A percentile compares a stretch with the other conserved stretches of the same genome.
These are phyloP conservation scores for Carcharodon carcharias DNA, from an alignment of 2,797 vertebrate genomes.

Conservation along the genomic window DNA sequence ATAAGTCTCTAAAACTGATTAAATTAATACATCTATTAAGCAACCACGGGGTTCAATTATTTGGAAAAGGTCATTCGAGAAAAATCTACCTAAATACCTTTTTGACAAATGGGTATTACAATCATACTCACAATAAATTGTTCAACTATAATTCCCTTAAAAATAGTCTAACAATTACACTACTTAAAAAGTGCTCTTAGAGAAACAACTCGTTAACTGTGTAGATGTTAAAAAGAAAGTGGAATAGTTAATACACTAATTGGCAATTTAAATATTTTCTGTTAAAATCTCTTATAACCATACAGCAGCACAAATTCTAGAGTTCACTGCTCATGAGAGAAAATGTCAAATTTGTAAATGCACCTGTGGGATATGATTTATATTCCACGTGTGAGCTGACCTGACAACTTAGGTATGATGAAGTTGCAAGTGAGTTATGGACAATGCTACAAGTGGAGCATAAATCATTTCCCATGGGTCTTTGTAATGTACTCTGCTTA, in stretches of 20 bases:
- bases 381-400: constrained; percentile 16
- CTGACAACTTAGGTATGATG: constrained; percentile 33
- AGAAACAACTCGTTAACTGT: not conserved
- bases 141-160: not conserved
- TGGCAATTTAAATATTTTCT: constrained; percentile 3
- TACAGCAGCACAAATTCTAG: not conserved
- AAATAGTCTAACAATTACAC: not conserved
- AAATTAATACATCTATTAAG: not conserved
- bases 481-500: constrained; percentile 32
- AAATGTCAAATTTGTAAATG: constrained; percentile 7
- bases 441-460: constrained; percentile 28
- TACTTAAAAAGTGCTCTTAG: not conserved
- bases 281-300: not conserved
- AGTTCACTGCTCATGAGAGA: not conserved
- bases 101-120: not conserved
- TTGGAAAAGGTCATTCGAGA: not conserved
- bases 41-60: not conserved
- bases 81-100: not conserved
- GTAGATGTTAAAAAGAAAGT: not conserved
- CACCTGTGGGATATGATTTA: constrained; percentile 34
- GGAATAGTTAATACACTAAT: not conserved
- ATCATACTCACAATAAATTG: not conserved
- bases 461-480: constrained; percentile 30
- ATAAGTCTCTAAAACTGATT: not conserved
- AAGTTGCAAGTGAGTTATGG: constrained; percentile 29